Evolutionary conservation across 2,113 vertebrate genomes (phyloP).

Genomic region (Tamias sibiricus): DNA sequence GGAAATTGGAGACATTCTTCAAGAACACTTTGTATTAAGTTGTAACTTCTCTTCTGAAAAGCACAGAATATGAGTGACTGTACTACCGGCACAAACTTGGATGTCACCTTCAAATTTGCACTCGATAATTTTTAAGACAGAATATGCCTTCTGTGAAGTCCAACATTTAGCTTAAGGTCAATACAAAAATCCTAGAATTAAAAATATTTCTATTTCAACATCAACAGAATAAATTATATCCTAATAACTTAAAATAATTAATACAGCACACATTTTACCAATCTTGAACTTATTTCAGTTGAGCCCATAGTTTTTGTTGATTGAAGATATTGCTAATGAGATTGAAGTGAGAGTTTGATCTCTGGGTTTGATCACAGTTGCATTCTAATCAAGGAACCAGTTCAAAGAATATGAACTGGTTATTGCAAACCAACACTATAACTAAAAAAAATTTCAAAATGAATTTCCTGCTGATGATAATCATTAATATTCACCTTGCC

Average conservation of each 20-base stretch:
- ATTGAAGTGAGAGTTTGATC: not conserved
- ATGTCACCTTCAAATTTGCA: constrained; percentile 26
- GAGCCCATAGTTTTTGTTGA: not conserved
- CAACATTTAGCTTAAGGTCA: constrained; percentile 13
- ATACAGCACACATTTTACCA: not conserved
- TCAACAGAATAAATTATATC: not conserved
- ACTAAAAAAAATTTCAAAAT: constrained; percentile 1
- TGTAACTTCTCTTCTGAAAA: constrained; percentile 54
- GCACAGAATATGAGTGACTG: constrained; percentile 13
- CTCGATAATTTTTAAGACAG: constrained; percentile 49
- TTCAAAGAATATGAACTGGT: not conserved
- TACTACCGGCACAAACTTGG: not conserved
- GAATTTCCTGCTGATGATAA: not conserved
- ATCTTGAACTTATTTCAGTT: constrained; percentile 4
- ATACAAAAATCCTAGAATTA: not conserved
- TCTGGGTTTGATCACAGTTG: not conserved
- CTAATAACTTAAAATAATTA: not conserved
- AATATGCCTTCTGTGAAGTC: constrained; percentile 25
- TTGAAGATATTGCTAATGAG: constrained; percentile 24
- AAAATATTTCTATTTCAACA: not conserved
- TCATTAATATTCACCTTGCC: not conserved
- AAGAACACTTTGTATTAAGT: constrained; percentile 41
- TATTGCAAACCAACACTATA: not conserved
- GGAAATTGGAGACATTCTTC: constrained; percentile 67
- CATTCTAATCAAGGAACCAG: constrained; percentile 13